Evolutionary conservation across 2,888 invertebrate species (phyloP), one percentile per base, ranked within the genome.

Genomic region (Himalopsyche kuldschensis): DNA sequence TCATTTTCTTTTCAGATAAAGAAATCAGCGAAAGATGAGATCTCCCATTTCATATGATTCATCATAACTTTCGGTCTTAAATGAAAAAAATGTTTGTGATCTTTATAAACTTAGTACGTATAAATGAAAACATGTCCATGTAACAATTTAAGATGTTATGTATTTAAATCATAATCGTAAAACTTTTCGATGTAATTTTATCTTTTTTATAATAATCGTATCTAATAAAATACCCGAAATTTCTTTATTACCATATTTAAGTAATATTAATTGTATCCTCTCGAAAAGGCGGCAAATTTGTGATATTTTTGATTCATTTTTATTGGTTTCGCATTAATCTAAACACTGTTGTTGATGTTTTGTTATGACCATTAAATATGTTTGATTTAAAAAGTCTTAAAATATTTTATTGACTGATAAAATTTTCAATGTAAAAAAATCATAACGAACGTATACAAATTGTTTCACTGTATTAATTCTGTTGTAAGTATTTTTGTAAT

Each of bases 81-180:
- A 69, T 69, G 69, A 69, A 55, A 69, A 24, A 20, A 69, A 69
- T 27, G 69, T 69, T 69, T 69, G 69, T 69, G 69, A 69, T 69
- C 63, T 69, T 55, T 69, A 69, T 69, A 69, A 69, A 27, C 30
- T 69, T 69, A 69, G 69, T 69, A 55, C 24, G 69, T 69, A 69
- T 69, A 69, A 69, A 69, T 69, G 69, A 69, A 55, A 69, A 69
- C 69, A 69, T 69, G 69, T 69, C 69, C 69, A 69, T 69, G 69
- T 69, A 69, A 69, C 69, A 69, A 69, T 24, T 69, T 69, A 69
- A 69, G 69, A 27, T 69, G 69, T 69, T 69, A 69, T 69, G 69
- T 69, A 69, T 69, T 69, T 27, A 69, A 69, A 69, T 69, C 69
- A 69, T 69, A 69, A 3, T 69, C 27, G 69, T 69, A 69, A 69